Base-by-base conservation (phyloP, 2,888 invertebrate species). In the Troilus luridus region DNA sequence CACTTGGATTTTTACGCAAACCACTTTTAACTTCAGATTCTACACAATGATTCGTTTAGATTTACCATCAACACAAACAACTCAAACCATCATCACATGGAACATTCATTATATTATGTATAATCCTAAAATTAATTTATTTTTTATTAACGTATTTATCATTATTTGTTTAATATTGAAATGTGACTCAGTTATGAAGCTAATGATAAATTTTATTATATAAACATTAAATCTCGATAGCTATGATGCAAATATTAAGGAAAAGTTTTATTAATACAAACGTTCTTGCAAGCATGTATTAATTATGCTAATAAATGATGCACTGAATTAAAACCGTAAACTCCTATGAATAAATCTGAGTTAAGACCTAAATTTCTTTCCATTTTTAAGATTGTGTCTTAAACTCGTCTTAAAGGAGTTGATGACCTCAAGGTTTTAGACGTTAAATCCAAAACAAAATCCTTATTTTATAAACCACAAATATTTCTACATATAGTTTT, bases 1-100 rank as follows among this genome's bases (percentile, higher is more conserved):
- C 90, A 58, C 67, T 90, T 77, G 90, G 90, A 90, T 77, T 90
- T 54, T 90, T 72, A 58, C 58, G 90, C 72, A 90, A 67, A 54
- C 58, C 72, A 24, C 27, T 27, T 58, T 77, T 54, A 24, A 90
- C 56, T 59, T 24, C 62, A 85, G 85, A 85, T 77, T 24, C 58
- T 41, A 90, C 90, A 89, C 72, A n/a, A 54, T 90, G 72, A 56
- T 89, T 56, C 21, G 54, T 62, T 72, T 56, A 67, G 89, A 89
- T 72, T 56, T 41, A 90, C 9, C 77, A 85, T 77, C 77, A n/a
- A 90, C 90, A 90, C 77, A 72, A 56, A 89, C 77, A 27, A 89
- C 56, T 89, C 89, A 89, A 56, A 41, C 19, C 90, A 90, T 89
- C 89, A n/a, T 59, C 90, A 58, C 77, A 67, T 67, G 72, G 67